These are phyloP conservation scores for Helicolenus hilgendorfi DNA, from an alignment of 2,797 vertebrate genomes.

Conservation along the genomic window DNA sequence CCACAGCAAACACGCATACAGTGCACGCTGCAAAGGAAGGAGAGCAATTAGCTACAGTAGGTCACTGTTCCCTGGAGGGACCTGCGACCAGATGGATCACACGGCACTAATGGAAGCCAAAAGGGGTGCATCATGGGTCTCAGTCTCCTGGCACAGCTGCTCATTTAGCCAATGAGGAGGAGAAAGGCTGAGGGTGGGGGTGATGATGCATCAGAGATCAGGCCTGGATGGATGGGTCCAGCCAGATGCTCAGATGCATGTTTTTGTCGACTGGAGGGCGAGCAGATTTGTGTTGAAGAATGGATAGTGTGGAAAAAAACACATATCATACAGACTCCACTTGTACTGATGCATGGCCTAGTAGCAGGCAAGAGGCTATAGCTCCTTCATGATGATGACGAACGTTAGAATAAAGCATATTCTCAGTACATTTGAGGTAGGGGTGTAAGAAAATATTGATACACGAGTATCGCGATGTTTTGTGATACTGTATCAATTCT, in stretches of 20 bases:
- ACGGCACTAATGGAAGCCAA: slow-evolving; percentile 82
- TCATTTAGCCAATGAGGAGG: slow-evolving; percentile 81
- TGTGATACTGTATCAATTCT: too few relatives aligned
- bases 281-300: background rate
- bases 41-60: slow-evolving; percentile 79
- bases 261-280: slow-evolving; percentile 1
- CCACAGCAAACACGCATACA: slow-evolving; percentile 47
- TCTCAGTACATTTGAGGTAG: background rate
- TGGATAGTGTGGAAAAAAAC: background rate
- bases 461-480: too few relatives aligned
- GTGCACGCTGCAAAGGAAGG: slow-evolving; percentile 48
- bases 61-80: slow-evolving; percentile 79
- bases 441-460: too few relatives aligned
- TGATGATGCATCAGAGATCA: slow-evolving; percentile 52
- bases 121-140: slow-evolving; percentile 77
- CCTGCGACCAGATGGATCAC: slow-evolving; percentile 83
- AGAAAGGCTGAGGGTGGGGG: slow-evolving; percentile 14
- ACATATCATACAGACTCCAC: slow-evolving; percentile 5
- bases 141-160: slow-evolving; percentile 81
- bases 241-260: slow-evolving; percentile 56
- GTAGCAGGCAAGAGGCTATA: background rate
- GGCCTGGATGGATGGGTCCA: slow-evolving; percentile 60
- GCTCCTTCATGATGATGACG: background rate
- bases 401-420: background rate
- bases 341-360: slow-evolving; percentile 23